These are phyloP conservation scores for Nymphalis urticae DNA, from an alignment of 2,888 invertebrate species.

Conservation along the genomic window DNA sequence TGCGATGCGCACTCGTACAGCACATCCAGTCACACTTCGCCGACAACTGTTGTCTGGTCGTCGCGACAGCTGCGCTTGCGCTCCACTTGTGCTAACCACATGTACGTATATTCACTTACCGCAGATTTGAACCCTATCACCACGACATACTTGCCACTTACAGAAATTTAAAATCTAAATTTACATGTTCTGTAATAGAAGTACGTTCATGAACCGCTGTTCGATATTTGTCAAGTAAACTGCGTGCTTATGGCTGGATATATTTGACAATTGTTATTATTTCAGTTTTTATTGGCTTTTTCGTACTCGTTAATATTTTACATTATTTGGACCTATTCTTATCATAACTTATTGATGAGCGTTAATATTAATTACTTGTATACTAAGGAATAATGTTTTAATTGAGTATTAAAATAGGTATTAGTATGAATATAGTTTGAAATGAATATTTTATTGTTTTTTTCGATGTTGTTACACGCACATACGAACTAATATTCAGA, in stretches of 20 bases:
- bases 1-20: slow-evolving; percentile 56
- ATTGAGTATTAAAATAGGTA: no score
- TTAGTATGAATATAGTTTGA: no score
- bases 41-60: slow-evolving; percentile 78
- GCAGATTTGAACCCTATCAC: slow-evolving; percentile 37
- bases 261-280: slow-evolving; percentile 30
- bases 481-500: slow-evolving; percentile 8
- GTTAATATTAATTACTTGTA: background rate
- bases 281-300: slow-evolving; percentile 9
- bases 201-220: slow-evolving; percentile 52
- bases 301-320: background rate
- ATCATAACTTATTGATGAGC: background rate
- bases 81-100: slow-evolving; percentile 58
- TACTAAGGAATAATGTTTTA: no score
- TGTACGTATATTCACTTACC: slow-evolving; percentile 26
- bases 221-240: slow-evolving; percentile 66
- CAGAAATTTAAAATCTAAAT: slow-evolving; percentile 39
- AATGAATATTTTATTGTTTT: no score
- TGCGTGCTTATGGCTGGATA: slow-evolving; percentile 37
- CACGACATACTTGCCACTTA: slow-evolving; percentile 29
- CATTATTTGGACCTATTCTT: background rate
- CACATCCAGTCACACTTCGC: slow-evolving; percentile 63
- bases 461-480: background rate
- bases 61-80: slow-evolving; percentile 79
- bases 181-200: slow-evolving; percentile 50